Evolutionary conservation across 2,113 vertebrate genomes (phyloP).

Genomic region (Pelmatolapia mariae): DNA sequence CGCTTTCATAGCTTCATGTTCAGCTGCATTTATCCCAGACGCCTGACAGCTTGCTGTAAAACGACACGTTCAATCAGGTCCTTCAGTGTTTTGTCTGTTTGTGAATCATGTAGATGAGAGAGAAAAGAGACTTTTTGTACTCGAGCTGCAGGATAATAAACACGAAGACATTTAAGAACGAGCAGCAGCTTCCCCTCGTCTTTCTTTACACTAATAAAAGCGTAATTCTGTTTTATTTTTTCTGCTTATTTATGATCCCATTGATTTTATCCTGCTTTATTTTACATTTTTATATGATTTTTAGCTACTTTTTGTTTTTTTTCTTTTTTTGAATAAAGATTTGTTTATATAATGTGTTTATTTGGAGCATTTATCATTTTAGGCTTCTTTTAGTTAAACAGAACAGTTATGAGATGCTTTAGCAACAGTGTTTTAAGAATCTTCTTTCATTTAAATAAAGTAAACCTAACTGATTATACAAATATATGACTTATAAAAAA

Average conservation of each 20-base stretch:
- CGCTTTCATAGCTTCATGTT: neutral
- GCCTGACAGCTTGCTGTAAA: neutral
- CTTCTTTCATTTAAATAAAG: neutral
- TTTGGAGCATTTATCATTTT: neutral
- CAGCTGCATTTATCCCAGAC: neutral
- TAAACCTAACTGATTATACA: neutral
- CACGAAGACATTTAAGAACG: neutral
- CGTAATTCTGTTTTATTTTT: neutral
- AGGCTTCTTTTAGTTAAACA: neutral
- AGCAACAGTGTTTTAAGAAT: neutral
- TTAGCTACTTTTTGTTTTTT: neutral
- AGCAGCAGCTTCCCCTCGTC: neutral
- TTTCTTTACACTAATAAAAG: neutral
- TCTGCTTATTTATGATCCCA: neutral
- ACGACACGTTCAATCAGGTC: neutral
- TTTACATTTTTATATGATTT: neutral
- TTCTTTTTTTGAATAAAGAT: neutral
- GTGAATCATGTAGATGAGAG: neutral
- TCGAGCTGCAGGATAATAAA: constrained; percentile 4
- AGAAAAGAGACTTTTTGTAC: constrained; percentile 7
- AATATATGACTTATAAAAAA: neutral
- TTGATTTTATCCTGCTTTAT: neutral
- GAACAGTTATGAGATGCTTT: neutral
- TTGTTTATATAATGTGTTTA: neutral
- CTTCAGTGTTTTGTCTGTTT: neutral